These are phyloP conservation scores for Bradypodion pumilum DNA, from an alignment of 2,797 vertebrate species.

Conservation along the genomic window DNA sequence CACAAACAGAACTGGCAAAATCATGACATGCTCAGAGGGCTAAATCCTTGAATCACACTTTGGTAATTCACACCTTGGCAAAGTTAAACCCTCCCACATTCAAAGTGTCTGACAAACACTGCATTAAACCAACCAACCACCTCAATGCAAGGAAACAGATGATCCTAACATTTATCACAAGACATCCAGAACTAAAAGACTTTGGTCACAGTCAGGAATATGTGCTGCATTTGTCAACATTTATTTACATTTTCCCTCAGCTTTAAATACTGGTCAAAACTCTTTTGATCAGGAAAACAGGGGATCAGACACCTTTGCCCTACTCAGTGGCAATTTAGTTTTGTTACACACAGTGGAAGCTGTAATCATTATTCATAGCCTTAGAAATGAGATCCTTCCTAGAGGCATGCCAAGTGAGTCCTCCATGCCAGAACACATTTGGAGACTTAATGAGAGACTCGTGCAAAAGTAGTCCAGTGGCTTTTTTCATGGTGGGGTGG, in stretches of 20 bases:
- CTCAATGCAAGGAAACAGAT: not conserved
- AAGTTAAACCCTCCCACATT: no score
- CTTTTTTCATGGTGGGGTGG: not conserved
- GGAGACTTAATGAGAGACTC: not conserved
- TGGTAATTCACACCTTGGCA: not conserved
- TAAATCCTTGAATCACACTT: fast-evolving
- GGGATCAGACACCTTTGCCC: constrained; percentile 4
- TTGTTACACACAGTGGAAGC: not conserved
- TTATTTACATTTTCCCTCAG: not conserved
- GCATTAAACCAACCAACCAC: not conserved
- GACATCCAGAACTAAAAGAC: constrained; percentile 18
- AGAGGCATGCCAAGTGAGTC: not conserved
- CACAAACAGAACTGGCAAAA: not conserved
- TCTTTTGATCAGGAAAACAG: constrained; percentile 28
- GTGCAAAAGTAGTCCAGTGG: not conserved
- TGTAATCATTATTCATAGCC: not conserved
- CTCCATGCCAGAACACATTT: constrained; percentile 15
- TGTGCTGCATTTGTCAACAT: not conserved
- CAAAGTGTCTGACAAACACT: not conserved
- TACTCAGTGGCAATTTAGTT: not conserved
- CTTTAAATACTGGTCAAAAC: constrained; percentile 13
- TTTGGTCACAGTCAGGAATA: constrained; percentile 16
- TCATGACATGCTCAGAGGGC: no score
- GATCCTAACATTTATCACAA: constrained; percentile 9
- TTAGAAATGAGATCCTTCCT: constrained; percentile 7